Conservation (phyloP, 2,797 vertebrate species). For the Tokudaia muenninki region DNA sequence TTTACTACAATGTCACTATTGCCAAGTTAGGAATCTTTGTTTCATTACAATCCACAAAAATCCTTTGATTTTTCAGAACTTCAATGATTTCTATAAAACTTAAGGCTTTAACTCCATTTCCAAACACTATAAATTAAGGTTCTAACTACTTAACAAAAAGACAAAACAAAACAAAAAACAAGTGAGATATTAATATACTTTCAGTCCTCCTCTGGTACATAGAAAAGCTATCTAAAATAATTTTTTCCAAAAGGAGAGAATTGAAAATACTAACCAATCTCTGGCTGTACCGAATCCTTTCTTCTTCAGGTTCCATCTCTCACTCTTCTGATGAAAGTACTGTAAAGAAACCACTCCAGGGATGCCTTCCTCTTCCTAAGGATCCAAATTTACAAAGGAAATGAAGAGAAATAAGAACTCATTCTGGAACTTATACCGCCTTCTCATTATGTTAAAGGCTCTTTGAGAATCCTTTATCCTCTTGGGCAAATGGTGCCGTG, state of each 20-base stretch:
- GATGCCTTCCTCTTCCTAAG: conserved; percentile 89
- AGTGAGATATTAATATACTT: conserved; percentile 39
- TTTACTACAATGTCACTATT: conserved; percentile 53
- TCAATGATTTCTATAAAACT: conserved; percentile 57
- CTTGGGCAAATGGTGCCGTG: conserved; percentile 59
- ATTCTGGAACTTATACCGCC: background rate
- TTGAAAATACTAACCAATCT: conserved; percentile 93
- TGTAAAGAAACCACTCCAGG: conserved; percentile 88
- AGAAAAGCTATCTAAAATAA: conserved; percentile 62
- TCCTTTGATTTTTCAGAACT: conserved; percentile 62
- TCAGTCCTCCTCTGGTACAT: background rate
- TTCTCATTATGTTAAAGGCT: conserved; percentile 36
- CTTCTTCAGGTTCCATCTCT: conserved; percentile 93
- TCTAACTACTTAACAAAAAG: background rate
- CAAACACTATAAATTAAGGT: conserved; percentile 45
- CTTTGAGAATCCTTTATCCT: conserved; percentile 38
- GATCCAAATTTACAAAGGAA: conserved; percentile 81
- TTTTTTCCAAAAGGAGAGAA: conserved; percentile 37
- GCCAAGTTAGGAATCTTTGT: conserved; percentile 35
- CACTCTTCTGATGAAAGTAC: conserved; percentile 87
- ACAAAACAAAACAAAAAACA: conserved; percentile 4
- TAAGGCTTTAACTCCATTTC: conserved; percentile 33
- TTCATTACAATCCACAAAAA: conserved; percentile 60
- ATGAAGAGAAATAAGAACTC: conserved; percentile 34
- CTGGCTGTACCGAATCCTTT: conserved; percentile 96